Conservation (phyloP, 1,140 invertebrate genomes). For the Solenopsis invicta region DNA sequence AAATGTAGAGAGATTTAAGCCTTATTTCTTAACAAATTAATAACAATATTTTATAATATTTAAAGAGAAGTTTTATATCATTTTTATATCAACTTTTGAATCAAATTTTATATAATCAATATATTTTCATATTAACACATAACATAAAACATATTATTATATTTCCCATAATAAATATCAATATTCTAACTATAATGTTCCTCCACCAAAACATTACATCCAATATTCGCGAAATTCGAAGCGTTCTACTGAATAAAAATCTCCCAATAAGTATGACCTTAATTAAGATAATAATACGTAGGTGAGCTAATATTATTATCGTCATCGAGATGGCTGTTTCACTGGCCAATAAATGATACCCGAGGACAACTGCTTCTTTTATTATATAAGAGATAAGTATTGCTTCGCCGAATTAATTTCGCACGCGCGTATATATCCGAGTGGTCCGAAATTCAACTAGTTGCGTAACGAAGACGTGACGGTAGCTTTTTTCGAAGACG, state of each 20-base stretch:
- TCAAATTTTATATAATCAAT: neutral
- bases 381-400: conserved; percentile 56
- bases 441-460: conserved; percentile 21
- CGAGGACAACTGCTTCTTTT: conserved; percentile 38
- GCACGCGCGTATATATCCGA: neutral
- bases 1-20: neutral
- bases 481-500: neutral
- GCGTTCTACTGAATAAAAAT: neutral
- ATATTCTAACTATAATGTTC: neutral
- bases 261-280: neutral
- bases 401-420: conserved; percentile 31
- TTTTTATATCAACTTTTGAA: neutral
- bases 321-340: conserved; percentile 15
- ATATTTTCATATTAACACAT: neutral
- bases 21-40: neutral
- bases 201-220: neutral
- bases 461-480: conserved; percentile 44
- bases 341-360: neutral
- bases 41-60: conserved; percentile 18
- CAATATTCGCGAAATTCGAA: neutral
- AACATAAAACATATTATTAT: neutral
- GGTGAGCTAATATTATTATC: conserved; percentile 20
- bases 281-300: conserved; percentile 29
- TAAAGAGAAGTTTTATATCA: neutral
- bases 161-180: conserved; percentile 13